Percentiles rank a stretch among this genome's conserved stretches.
phyloP scores from a whole-genome alignment of 2,797 vertebrate species.

The Pitangus sulphuratus region DNA sequence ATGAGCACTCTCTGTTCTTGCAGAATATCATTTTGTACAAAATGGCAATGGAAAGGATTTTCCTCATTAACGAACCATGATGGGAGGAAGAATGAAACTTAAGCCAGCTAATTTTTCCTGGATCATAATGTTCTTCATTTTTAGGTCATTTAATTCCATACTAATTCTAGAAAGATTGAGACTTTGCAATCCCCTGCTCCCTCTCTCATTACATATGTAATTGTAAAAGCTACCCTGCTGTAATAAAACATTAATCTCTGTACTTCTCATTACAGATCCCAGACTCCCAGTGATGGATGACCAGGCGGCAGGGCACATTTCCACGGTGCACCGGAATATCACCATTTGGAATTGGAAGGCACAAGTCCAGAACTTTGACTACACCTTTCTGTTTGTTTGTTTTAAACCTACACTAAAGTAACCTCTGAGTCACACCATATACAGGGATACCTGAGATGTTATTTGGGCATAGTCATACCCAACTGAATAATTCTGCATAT shows the following conservation, averaged over 20 bases:
- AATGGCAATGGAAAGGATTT: conserved; percentile 44
- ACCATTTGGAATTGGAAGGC: neutral
- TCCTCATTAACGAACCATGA: neutral
- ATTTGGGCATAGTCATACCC: neutral
- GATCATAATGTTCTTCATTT: conserved; percentile 45
- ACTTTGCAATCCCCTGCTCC: neutral
- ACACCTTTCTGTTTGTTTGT: neutral
- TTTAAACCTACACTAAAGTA: neutral
- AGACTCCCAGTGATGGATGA: neutral
- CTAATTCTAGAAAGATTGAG: conserved; percentile 36
- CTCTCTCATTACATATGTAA: conserved; percentile 31
- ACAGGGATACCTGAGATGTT: neutral
- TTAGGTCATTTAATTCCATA: conserved; percentile 6
- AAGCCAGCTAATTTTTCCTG: conserved; percentile 45
- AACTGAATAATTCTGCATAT: neutral
- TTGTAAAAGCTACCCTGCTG: conserved; percentile 10
- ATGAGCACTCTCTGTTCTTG: conserved; percentile 19
- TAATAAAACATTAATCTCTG: conserved; percentile 59
- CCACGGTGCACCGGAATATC: neutral
- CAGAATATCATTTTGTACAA: neutral
- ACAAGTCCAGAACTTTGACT: neutral
- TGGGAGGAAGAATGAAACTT: conserved; percentile 13
- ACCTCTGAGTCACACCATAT: neutral
- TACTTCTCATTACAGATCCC: conserved; percentile 1
- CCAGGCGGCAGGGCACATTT: neutral